Evolutionary conservation across 2,888 invertebrate genomes (phyloP).

Genomic region (Leucania comma): DNA sequence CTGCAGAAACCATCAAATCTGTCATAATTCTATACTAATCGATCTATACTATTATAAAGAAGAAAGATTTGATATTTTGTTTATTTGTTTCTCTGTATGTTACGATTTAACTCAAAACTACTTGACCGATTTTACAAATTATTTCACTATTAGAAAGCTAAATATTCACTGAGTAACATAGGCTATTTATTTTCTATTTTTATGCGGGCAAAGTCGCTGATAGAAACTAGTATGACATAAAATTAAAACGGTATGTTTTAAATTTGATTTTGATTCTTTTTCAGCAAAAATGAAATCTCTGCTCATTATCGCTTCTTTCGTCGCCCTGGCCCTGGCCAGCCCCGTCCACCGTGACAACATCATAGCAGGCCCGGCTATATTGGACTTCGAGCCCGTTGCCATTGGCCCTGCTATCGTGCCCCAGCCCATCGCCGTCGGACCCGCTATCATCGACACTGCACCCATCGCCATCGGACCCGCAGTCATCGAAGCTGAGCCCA

Average conservation of each 20-base stretch:
- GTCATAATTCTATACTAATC: no score
- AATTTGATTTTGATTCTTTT: slow-evolving; percentile 20
- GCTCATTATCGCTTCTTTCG: slow-evolving; percentile 56
- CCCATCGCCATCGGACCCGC: slow-evolving; percentile 48
- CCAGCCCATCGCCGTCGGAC: slow-evolving; percentile 48
- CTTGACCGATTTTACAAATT: no score
- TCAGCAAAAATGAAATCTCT: slow-evolving; percentile 62
- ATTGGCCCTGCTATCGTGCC: slow-evolving; percentile 54
- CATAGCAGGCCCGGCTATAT: slow-evolving; percentile 60
- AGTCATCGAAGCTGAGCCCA: slow-evolving; percentile 31
- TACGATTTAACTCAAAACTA: no score
- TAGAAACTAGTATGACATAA: no score
- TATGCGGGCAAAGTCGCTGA: no score
- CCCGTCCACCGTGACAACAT: slow-evolving; percentile 63
- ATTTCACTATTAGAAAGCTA: no score
- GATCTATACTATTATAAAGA: no score
- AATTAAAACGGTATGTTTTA: no score
- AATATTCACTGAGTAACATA: no score
- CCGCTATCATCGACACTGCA: slow-evolving; percentile 43
- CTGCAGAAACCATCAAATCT: neutral
- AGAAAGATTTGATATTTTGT: no score
- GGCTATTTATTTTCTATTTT: no score
- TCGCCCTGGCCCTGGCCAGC: slow-evolving; percentile 61
- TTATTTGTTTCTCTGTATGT: no score
- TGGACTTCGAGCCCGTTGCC: slow-evolving; percentile 53